Conservation (phyloP, 2,113 vertebrate species). For the Mellivora capensis region DNA sequence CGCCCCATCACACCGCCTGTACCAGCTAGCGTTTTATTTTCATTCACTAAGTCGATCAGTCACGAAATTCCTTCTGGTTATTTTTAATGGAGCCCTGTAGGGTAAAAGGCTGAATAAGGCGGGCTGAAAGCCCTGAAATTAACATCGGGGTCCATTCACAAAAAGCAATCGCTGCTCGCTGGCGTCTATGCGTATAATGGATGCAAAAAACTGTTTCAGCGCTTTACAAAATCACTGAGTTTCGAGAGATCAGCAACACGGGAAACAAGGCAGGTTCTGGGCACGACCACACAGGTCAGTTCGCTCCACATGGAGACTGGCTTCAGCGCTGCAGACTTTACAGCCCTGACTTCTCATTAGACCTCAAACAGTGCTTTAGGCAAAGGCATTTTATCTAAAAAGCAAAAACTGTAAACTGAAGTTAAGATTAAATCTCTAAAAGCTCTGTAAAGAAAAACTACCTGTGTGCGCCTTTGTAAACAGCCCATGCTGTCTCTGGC, state of each 20-base stretch:
- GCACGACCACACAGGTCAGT: no score
- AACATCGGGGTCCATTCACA: background rate
- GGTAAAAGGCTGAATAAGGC: background rate
- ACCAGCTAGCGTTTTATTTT: background rate
- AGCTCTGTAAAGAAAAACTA: background rate
- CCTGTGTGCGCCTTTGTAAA: accelerated
- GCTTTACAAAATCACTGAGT: background rate
- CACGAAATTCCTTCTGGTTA: background rate
- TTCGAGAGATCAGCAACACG: accelerated
- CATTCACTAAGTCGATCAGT: background rate
- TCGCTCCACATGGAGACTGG: background rate
- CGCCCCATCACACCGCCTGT: background rate
- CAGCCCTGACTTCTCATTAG: background rate
- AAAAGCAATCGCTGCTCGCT: background rate
- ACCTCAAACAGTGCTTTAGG: background rate
- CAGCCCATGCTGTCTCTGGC: background rate
- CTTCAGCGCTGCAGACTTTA: background rate
- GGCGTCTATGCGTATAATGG: accelerated
- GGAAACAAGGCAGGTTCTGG: accelerated
- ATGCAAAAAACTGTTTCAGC: background rate
- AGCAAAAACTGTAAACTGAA: background rate
- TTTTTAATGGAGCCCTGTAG: background rate
- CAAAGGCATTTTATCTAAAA: background rate
- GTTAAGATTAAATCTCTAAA: background rate
- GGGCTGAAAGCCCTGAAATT: background rate